Evolutionary conservation across 2,888 invertebrate genomes (phyloP), one percentile per base, ranked within the genome.

Genomic region (Lapara coniferarum): DNA sequence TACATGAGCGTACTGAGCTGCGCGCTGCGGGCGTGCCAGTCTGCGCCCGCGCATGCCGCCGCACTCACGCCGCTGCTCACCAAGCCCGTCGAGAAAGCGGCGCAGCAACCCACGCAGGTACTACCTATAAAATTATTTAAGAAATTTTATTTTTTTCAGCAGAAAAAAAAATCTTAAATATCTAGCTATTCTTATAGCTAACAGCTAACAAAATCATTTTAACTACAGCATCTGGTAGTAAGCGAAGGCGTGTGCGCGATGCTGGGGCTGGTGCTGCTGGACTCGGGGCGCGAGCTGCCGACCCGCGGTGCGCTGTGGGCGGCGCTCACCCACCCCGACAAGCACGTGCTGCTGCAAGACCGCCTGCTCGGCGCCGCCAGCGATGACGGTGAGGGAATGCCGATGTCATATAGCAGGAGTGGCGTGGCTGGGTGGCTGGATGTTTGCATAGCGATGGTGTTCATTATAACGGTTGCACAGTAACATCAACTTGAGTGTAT

Each of bases 331-430:
- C 97, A 97, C 86, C 94, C 96, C 80, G 96, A 97, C 70, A 97
- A 97, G 81, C 97, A 97, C 82, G 92, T 97, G 70, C 96, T 98
- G 85, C 95, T 98, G 63, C 96, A 97, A 68, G 98, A 98, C 76
- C 96, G 97, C 80, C 97, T 97, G 85, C 91, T 98, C 56, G 84
- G 95, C 14, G 94, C 96, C 12, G 96, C 97, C 57, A 89, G 95
- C 14, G 96, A 96, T 75, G 97, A 97, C 77, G 97, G 94, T 94
- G 85, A 85, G 1, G 25, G 49, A 44, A 37, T 53, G n/a, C 25
- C 14, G n/a, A 25, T 30, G n/a, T 10, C 13, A 59, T 52, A 46
- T 10, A 10, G 10, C 13, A 63, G 10, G 14, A 2, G 14, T 5
- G 1, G 49, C 13, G 63, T 19, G 63, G 63, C 16, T n/a, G n/a